phyloP scores from a whole-genome alignment of 2,113 vertebrate species.

The Campylomormyrus numenius region DNA sequence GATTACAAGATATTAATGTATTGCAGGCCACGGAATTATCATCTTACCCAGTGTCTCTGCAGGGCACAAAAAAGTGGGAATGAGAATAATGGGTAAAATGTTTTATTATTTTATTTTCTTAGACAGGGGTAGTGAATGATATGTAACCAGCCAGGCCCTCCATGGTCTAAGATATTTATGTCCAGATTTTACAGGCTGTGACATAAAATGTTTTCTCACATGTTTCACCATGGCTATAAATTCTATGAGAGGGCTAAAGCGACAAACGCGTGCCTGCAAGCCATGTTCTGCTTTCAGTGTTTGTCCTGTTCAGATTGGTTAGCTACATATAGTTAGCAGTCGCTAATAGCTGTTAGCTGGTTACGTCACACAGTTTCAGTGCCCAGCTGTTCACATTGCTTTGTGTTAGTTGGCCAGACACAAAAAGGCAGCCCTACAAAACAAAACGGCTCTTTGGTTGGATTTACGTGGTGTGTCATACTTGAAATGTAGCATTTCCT shows the following conservation, averaged over 20 bases:
- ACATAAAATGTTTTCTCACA: conserved; percentile 6
- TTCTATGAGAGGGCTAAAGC: not conserved
- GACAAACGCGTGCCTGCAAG: not conserved
- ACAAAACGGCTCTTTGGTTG: not conserved
- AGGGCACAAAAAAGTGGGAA: not conserved
- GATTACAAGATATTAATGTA: not conserved
- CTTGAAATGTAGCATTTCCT: not conserved
- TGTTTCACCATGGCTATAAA: not conserved
- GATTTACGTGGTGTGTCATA: not conserved
- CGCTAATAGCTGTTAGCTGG: not conserved
- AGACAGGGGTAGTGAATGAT: not conserved
- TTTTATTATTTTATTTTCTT: not conserved
- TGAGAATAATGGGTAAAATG: not conserved
- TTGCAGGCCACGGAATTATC: not conserved
- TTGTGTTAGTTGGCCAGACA: not conserved
- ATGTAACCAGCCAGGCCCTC: conserved; percentile 17
- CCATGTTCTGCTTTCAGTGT: not conserved
- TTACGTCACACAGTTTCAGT: not conserved
- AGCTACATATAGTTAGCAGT: not conserved
- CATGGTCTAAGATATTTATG: conserved; percentile 32
- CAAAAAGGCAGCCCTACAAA: not conserved
- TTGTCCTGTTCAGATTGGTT: not conserved
- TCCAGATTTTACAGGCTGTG: conserved; percentile 22
- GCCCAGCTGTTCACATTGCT: not conserved
- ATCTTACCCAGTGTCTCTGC: not conserved